Evolutionary conservation across 1,140 invertebrate genomes (phyloP), one percentile per base, ranked within the genome.

Genomic region (Microvelia longipes): DNA sequence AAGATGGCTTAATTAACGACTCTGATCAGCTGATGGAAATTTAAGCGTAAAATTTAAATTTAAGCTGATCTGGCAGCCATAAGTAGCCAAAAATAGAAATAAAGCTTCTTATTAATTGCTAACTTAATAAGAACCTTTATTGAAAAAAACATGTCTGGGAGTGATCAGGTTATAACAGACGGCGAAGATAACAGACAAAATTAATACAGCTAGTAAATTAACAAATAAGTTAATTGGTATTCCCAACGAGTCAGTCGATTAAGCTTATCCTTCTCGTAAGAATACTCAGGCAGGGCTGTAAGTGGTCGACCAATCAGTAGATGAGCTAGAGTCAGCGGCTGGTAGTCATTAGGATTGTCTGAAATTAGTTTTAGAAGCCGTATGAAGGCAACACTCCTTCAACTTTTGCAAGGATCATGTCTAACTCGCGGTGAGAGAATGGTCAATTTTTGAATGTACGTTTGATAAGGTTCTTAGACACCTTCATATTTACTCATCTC

Each of bases 401-500:
- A 50, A 50, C 19, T 50, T 50, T 50, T 50, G 35, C 35, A 50
- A 50, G 19, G 35, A 50, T 5, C 19, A 19, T 50, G 35, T 5
- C 19, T 50, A 50, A 19, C 19, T 50, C 35, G 5, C 19, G 5
- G 19, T 11, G 19, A 50, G 35, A 11, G 5, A 50, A 11, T 11
- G 35, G 35, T 50, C 19, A 11, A 19, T 50, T 5, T 50, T 19
- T 19, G 19, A 11, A 50, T 5, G 19, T 19, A 5, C 19, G 5
- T 11, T 11, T 68, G 1, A 81, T 69, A 68, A 78, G 78, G 60
- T 72, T 71, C 70, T 82, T 82, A 15, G 76, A 73, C n/a, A 73
- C 73, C 73, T 78, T 79, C 0, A 82, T 75, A n/a, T 0, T 73
- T 77, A 1, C 75, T 73, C 72, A 82, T 81, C 75, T 78, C 80